phyloP scores from a whole-genome alignment of 2,888 invertebrate species.

The Horisme vitalbata region DNA sequence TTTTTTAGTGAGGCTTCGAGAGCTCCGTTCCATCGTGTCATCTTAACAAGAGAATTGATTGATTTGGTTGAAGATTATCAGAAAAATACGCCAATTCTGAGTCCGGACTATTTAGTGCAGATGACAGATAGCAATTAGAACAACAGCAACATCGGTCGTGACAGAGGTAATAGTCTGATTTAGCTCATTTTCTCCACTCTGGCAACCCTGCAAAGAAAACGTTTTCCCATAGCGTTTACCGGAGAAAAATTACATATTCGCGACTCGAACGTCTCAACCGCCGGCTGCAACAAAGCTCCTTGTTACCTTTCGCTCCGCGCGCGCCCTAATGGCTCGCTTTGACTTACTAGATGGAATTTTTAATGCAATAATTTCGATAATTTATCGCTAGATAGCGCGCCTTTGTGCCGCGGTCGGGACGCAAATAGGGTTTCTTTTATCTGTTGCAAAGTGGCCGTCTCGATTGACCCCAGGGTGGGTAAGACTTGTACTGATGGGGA shows the following conservation, averaged over 20 bases:
- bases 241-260: conserved; percentile 54
- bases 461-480: conserved; percentile 60
- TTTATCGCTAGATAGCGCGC: conserved; percentile 81
- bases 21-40: too few species aligned
- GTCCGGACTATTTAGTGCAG: too few species aligned
- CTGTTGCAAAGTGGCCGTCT: conserved; percentile 64
- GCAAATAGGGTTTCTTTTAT: conserved; percentile 77
- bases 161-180: not conserved
- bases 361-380: conserved; percentile 88
- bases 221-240: conserved; percentile 68
- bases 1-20: too few species aligned
- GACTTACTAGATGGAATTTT: conserved; percentile 89
- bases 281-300: conserved; percentile 39
- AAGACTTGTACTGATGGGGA: not conserved
- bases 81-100: too few species aligned
- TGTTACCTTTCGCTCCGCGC: conserved; percentile 50
- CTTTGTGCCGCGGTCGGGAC: conserved; percentile 66
- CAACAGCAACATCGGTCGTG: too few species aligned
- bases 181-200: too few species aligned
- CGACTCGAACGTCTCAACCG: conserved; percentile 43
- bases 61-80: too few species aligned
- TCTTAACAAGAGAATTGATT: too few species aligned
- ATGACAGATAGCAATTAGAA: too few species aligned
- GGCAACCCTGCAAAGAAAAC: conserved; percentile 52
- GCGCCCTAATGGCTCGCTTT: conserved; percentile 83